Conservation (phyloP, 2,888 invertebrate genomes). For the Rhabditoides inermis region DNA sequence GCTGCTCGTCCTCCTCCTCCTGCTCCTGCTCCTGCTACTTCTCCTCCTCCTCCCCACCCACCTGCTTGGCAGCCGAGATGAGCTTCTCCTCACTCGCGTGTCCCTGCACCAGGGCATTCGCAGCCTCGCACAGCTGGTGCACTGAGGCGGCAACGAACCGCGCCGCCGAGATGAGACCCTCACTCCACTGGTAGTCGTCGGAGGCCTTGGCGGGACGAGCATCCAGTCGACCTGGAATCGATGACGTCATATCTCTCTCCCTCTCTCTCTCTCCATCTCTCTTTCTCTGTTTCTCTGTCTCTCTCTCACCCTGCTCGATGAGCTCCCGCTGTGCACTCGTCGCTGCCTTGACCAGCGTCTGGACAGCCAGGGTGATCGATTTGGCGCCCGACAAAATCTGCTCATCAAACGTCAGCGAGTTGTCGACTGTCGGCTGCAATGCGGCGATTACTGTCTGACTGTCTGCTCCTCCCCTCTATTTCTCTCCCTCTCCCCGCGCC, state of each 20-base stretch:
- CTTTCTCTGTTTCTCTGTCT: constrained; percentile 56
- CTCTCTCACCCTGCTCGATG: constrained; percentile 71
- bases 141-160: constrained; percentile 85
- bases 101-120: constrained; percentile 76
- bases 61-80: constrained; percentile 79
- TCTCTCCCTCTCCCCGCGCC: too few species aligned
- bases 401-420: constrained; percentile 93
- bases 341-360: constrained; percentile 88
- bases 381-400: constrained; percentile 97
- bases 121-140: constrained; percentile 91
- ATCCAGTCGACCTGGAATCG: constrained; percentile 11
- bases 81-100: constrained; percentile 74
- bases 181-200: constrained; percentile 47
- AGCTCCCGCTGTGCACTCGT: constrained; percentile 92
- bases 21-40: too few species aligned
- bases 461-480: too few species aligned
- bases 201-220: constrained; percentile 4
- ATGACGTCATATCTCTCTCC: constrained; percentile 58
- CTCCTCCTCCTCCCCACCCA: constrained; percentile 5
- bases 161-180: constrained; percentile 61
- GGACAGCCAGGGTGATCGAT: constrained; percentile 91
- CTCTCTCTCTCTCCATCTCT: constrained; percentile 63
- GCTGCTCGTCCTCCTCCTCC: too few species aligned
- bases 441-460: not conserved
- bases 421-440: constrained; percentile 76